Conservation (phyloP, 2,113 vertebrate species). For the Rhipidura dahli region DNA sequence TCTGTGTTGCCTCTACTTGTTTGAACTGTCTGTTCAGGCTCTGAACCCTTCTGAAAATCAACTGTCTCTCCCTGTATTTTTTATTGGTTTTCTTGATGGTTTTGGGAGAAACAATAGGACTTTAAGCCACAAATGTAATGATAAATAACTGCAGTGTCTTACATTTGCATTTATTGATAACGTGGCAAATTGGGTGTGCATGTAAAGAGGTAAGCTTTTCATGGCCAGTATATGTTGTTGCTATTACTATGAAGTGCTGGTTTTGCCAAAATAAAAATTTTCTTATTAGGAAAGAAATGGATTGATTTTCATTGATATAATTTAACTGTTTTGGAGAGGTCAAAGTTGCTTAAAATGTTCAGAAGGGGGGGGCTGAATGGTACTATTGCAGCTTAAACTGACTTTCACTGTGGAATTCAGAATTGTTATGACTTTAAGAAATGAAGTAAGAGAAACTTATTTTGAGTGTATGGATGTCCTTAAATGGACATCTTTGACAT, state of each 20-base stretch:
- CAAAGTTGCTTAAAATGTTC: neutral
- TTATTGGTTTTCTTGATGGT: neutral
- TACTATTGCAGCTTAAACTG: neutral
- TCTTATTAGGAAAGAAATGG: neutral
- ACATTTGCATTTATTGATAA: neutral
- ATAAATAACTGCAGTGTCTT: neutral
- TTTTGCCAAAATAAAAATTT: neutral
- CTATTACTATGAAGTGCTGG: neutral
- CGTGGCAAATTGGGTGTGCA: neutral
- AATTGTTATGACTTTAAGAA: neutral
- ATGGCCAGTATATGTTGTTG: neutral
- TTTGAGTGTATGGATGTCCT: neutral
- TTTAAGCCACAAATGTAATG: neutral
- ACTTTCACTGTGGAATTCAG: neutral
- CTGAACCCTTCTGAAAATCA: neutral
- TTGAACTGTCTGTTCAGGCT: neutral
- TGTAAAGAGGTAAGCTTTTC: neutral
- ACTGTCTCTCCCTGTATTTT: neutral
- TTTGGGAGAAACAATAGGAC: neutral
- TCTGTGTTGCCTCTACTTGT: neutral
- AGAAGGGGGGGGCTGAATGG: neutral
- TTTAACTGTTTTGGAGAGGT: neutral
- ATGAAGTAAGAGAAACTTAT: neutral
- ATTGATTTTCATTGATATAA: neutral
- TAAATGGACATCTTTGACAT: neutral